Evolutionary conservation across 2,113 vertebrate genomes (phyloP).

Genomic region (Oryzias melastigma): DNA sequence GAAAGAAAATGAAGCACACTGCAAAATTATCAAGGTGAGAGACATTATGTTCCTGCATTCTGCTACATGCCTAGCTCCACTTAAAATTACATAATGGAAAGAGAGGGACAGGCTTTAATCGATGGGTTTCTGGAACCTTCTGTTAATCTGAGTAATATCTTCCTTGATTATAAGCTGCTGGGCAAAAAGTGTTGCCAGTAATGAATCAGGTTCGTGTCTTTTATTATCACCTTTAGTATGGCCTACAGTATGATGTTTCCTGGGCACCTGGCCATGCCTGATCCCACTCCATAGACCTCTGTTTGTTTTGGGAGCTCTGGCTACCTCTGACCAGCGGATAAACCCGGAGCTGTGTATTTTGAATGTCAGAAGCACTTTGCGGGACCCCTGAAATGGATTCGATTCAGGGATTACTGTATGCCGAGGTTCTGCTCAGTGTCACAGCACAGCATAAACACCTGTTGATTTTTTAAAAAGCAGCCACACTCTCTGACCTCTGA

Average conservation of each 20-base stretch:
- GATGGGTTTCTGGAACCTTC: slow-evolving; percentile 40
- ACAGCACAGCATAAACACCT: slow-evolving; percentile 74
- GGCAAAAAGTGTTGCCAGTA: slow-evolving; percentile 23
- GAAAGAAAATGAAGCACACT: slow-evolving; percentile 66
- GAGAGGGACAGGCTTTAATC: slow-evolving; percentile 48
- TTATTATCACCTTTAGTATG: slow-evolving; percentile 46
- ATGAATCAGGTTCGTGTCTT: slow-evolving; percentile 31
- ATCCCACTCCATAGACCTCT: slow-evolving; percentile 67
- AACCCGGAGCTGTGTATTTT: slow-evolving; percentile 71
- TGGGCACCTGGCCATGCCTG: slow-evolving; percentile 63
- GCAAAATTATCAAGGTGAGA: slow-evolving; percentile 64
- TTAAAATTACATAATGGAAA: slow-evolving; percentile 64
- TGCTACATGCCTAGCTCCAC: slow-evolving; percentile 46
- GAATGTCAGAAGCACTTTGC: slow-evolving; percentile 75
- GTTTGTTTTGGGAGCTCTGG: slow-evolving; percentile 73
- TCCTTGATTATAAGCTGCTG: slow-evolving; percentile 10
- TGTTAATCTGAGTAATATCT: slow-evolving; percentile 29
- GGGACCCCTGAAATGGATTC: slow-evolving; percentile 66
- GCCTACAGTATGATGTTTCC: slow-evolving; percentile 60
- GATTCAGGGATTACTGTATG: slow-evolving; percentile 47
- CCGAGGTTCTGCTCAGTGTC: slow-evolving; percentile 68
- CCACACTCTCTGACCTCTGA: slow-evolving; percentile 47
- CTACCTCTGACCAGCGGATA: slow-evolving; percentile 71
- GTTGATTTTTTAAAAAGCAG: slow-evolving; percentile 64
- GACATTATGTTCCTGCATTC: slow-evolving; percentile 58